Base-by-base conservation (phyloP, 2,888 invertebrate genomes). In the Deilephila porcellus region DNA sequence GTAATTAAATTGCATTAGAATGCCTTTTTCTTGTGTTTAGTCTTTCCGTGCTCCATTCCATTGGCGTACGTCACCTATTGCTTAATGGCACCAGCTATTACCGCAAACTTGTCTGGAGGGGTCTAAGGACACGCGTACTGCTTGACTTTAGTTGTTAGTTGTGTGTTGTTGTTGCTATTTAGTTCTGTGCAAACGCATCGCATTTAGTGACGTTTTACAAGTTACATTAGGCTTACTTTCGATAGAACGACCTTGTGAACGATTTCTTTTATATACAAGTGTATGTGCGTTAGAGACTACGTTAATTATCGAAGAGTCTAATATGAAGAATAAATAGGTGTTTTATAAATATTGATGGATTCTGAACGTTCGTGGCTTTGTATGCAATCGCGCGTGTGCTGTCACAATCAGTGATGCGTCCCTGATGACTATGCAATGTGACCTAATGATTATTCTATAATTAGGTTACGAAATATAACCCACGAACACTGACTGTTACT, bases 401-500 rank as follows among this genome's bases (percentile, higher is more conserved):
- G 72, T 72, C 72, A 72, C 59, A 64, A 70, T 29, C 73, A 64
- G 59, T 64, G 71, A 73, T 71, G 73, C 63, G 53, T 63, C 63
- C 17, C 20, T 20, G 20, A 56, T 34, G 67, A 71, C 60, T 70
- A 60, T 64, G 60, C 37, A 45, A 67, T 74, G 72, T 56, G 70
- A 75, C 79, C 79, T 80, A 81, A 82, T 84, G 83, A 86, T 87
- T 82, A 82, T 83, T 81, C 81, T 79, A 76, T 79, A 79, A 89
- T 90, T 90, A 86, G 85, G 88, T 92, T 91, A 91, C 86, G 86
- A 86, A 84, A 82, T 81, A 80, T 75, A 82, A 81, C 85, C 83
- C 82, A 82, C 79, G 75, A 75, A 81, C 81, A 82, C 82, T 78
- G 78, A 77, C 80, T 72, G 71, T 70, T 74, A 77, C 84, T 85